Percentiles rank a stretch among this genome's conserved stretches.
Conservation (phyloP, 2,888 invertebrate species). For the Amiota mariae region DNA sequence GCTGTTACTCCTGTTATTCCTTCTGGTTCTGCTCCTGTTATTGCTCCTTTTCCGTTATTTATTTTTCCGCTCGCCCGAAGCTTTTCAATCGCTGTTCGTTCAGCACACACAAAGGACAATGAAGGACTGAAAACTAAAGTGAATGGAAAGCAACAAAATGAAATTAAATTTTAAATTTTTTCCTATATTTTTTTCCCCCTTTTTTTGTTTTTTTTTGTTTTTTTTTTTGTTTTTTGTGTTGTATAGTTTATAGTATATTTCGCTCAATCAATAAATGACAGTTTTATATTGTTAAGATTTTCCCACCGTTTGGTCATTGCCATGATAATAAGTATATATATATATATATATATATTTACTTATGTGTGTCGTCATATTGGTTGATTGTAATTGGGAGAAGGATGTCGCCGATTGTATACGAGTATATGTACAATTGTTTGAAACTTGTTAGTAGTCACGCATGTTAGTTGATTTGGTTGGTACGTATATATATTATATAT, state of each 20-base stretch:
- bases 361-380: too few relatives aligned
- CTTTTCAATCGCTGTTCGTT: background rate
- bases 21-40: too few relatives aligned
- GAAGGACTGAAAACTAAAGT: conserved; percentile 4
- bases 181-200: background rate
- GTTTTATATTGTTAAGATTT: conserved; percentile 54
- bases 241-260: conserved; percentile 24
- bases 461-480: background rate
- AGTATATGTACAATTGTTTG: background rate
- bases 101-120: conserved; percentile 21
- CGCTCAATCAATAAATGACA: conserved; percentile 66
- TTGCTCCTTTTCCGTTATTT: background rate
- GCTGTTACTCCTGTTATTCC: too few relatives aligned
- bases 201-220: too few relatives aligned
- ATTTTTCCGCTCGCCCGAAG: conserved; percentile 8
- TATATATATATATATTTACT: too few relatives aligned
- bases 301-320: conserved; percentile 57
- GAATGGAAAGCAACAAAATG: background rate
- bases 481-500: too few relatives aligned
- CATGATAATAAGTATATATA: too few relatives aligned
- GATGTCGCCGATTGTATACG: too few relatives aligned
- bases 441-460: conserved; percentile 19
- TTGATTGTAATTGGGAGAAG: too few relatives aligned
- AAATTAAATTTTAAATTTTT: conserved; percentile 22
- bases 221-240: too few relatives aligned